Percentiles rank a stretch among this genome's conserved stretches.
Evolutionary conservation across 92 coral and sea anemone genomes (phyloP).

Genomic region (Phymanthus crucifer): DNA sequence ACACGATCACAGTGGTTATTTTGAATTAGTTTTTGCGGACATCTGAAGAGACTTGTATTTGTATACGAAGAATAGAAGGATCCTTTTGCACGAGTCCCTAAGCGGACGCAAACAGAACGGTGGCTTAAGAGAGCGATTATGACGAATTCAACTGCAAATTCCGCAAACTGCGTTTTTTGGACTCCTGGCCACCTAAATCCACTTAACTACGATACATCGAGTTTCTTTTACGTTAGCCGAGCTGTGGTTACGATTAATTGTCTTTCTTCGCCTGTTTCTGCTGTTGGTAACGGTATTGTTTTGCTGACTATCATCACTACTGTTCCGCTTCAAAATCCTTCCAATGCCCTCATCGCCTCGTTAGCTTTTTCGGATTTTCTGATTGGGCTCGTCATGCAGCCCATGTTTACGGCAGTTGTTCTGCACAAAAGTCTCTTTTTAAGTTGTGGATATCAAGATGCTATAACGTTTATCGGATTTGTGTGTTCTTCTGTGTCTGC

Average conservation of each 20-base stretch:
- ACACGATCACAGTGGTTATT: too few species aligned
- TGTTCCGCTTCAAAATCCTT: not conserved
- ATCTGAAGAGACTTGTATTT: too few species aligned
- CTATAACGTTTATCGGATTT: not conserved
- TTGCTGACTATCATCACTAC: constrained; percentile 1
- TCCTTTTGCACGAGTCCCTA: too few species aligned
- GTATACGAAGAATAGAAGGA: too few species aligned
- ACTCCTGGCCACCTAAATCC: not conserved
- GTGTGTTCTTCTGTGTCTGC: not conserved
- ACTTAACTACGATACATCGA: not conserved
- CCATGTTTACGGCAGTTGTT: not conserved
- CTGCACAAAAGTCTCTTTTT: not conserved
- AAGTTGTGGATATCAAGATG: not conserved
- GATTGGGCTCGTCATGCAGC: constrained; percentile 12
- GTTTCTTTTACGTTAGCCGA: not conserved
- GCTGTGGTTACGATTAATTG: not conserved
- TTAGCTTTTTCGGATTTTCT: constrained; percentile 18
- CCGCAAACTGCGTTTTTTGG: not conserved
- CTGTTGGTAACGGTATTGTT: constrained; percentile 13
- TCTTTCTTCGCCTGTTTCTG: constrained; percentile 4
- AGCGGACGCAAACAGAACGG: too few species aligned
- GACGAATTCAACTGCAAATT: not conserved
- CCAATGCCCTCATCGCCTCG: constrained; percentile 1
- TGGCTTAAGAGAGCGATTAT: not conserved
- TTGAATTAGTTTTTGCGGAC: too few species aligned